Evolutionary conservation across 2,797 vertebrate species (phyloP).

Genomic region (Luscinia megarhynchos): DNA sequence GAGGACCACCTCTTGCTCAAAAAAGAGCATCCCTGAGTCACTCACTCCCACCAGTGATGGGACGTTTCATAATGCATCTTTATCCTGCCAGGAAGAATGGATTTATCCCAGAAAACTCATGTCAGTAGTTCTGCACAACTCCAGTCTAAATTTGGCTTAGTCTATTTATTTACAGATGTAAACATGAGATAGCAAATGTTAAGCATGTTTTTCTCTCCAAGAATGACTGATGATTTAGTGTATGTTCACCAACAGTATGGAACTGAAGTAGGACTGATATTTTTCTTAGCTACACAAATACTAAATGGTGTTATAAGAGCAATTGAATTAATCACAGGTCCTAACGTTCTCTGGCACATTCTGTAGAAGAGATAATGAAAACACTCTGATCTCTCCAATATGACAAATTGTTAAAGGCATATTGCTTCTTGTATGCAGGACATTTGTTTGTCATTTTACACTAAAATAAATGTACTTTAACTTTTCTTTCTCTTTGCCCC

Average conservation of each 20-base stretch:
- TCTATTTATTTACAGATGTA: background rate
- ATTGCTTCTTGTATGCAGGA: background rate
- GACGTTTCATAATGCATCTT: background rate
- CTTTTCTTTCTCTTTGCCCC: background rate
- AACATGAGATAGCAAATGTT: background rate
- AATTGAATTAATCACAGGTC: constrained; percentile 31
- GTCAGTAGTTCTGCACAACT: background rate
- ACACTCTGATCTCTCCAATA: constrained; percentile 2
- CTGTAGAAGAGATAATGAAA: constrained; percentile 20
- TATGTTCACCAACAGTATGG: background rate
- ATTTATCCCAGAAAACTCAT: background rate
- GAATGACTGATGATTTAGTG: background rate
- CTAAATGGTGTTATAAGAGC: background rate
- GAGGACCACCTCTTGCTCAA: background rate
- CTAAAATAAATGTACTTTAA: constrained; percentile 27
- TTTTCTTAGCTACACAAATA: constrained; percentile 16
- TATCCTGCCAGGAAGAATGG: background rate
- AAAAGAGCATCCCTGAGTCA: background rate
- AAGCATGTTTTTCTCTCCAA: background rate
- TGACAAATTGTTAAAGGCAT: background rate
- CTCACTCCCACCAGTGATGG: background rate
- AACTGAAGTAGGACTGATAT: background rate
- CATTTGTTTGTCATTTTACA: constrained; percentile 18
- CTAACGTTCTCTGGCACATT: constrained; percentile 12
- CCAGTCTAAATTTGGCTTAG: background rate